Percentiles rank a stretch among this genome's conserved stretches.
Conservation (phyloP, 2,797 vertebrate species). For the Poeciliopsis infans region DNA sequence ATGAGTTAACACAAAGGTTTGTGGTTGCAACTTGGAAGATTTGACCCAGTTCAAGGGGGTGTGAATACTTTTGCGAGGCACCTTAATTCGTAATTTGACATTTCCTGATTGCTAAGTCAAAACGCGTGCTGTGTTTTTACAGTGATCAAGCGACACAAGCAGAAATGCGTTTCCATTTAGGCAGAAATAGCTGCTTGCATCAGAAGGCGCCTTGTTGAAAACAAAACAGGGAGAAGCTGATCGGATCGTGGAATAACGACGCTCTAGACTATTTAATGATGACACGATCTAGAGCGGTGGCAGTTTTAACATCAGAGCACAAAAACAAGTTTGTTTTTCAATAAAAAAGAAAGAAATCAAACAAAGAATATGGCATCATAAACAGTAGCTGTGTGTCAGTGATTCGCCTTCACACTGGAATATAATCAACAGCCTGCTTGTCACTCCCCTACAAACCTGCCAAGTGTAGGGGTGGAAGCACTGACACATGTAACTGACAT, state of each 20-base stretch:
- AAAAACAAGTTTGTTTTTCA: conserved; percentile 8
- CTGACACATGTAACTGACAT: conserved; percentile 80
- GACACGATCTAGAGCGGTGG: conserved; percentile 1
- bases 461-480: conserved; percentile 71
- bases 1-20: not conserved
- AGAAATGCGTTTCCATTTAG: not conserved
- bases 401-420: conserved; percentile 61
- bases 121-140: not conserved
- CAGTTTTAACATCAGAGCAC: conserved; percentile 20
- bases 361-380: conserved; percentile 43
- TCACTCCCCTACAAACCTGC: conserved; percentile 68
- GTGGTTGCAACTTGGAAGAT: not conserved
- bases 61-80: not conserved
- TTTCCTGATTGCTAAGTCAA: not conserved
- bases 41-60: not conserved
- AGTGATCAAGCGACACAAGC: not conserved
- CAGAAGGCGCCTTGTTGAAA: not conserved
- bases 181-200: not conserved
- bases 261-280: conserved; percentile 9
- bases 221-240: not conserved
- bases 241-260: not conserved
- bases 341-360: conserved; percentile 11
- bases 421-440: conserved; percentile 74
- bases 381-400: conserved; percentile 50
- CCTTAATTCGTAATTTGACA: not conserved